Evolutionary conservation across 2,888 invertebrate species (phyloP).

Genomic region (Xanthia icteritia): DNA sequence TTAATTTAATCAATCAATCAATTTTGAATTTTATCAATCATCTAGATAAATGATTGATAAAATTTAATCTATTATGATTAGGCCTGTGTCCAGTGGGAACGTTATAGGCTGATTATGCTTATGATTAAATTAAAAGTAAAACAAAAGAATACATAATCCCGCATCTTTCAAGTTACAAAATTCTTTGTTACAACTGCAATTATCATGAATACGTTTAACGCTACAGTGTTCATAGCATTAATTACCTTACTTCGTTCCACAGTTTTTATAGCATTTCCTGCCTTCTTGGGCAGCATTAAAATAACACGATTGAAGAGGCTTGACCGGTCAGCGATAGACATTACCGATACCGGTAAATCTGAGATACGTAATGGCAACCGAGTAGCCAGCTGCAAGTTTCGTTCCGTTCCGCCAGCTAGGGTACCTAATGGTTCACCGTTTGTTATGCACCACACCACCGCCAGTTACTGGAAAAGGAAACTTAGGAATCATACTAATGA

Average conservation of each 20-base stretch:
- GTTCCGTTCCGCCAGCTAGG: slow-evolving; percentile 80
- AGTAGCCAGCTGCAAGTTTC: slow-evolving; percentile 58
- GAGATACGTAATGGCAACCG: slow-evolving; percentile 57
- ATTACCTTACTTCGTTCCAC: slow-evolving; percentile 42
- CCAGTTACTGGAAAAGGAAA: slow-evolving; percentile 79
- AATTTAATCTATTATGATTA: no score
- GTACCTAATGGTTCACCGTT: slow-evolving; percentile 71
- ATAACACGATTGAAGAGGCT: slow-evolving; percentile 39
- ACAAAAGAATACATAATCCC: slow-evolving; percentile 39
- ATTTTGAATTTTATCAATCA: no score
- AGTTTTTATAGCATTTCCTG: slow-evolving; percentile 58
- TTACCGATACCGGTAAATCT: slow-evolving; percentile 47
- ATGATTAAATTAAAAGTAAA: slow-evolving; percentile 5
- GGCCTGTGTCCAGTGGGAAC: no score
- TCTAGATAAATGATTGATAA: no score
- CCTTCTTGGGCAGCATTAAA: slow-evolving; percentile 23
- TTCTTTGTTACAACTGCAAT: slow-evolving; percentile 47
- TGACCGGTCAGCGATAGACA: slow-evolving; percentile 52
- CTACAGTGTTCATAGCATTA: slow-evolving; percentile 43
- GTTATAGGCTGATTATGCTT: no score
- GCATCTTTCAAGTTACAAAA: slow-evolving; percentile 20
- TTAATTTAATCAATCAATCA: no score
- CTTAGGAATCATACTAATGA: slow-evolving; percentile 77
- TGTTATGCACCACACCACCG: slow-evolving; percentile 76
- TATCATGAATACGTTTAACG: slow-evolving; percentile 57